Percentiles rank a stretch among this genome's conserved stretches.
These are phyloP conservation scores for Campaea margaritaria DNA, from an alignment of 2,888 invertebrate species.

Conservation along the genomic window DNA sequence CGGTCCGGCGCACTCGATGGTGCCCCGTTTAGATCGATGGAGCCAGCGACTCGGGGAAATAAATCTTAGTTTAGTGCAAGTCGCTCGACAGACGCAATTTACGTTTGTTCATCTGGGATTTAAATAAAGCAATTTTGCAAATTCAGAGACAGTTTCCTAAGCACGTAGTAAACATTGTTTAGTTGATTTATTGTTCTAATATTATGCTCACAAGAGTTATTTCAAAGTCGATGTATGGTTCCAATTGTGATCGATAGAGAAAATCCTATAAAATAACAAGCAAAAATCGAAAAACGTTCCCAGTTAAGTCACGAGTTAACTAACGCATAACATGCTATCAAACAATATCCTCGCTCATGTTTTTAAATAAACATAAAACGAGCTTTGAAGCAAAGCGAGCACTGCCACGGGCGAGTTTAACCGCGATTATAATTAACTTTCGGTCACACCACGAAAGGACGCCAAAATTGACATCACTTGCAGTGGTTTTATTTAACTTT, in stretches of 20 bases:
- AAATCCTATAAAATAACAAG: no score
- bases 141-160: background rate
- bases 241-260: no score
- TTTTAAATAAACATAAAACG: background rate
- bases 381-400: constrained; percentile 7
- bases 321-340: constrained; percentile 2
- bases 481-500: constrained; percentile 39
- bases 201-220: no score
- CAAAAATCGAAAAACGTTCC: background rate
- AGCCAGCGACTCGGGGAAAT: constrained; percentile 28
- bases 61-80: constrained; percentile 25
- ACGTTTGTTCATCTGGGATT: constrained; percentile 8
- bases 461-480: constrained; percentile 34
- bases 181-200: background rate
- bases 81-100: constrained; percentile 11
- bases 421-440: constrained; percentile 31
- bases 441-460: constrained; percentile 28
- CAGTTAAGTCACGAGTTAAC: background rate
- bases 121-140: constrained; percentile 5
- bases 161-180: background rate
- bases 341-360: constrained; percentile 4
- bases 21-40: constrained; percentile 35
- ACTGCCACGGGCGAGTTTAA: constrained; percentile 10
- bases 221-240: no score
- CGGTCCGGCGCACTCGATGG: constrained; percentile 40